phyloP scores from a whole-genome alignment of 2,888 invertebrate genomes.

The Adelphocoris suturalis region DNA sequence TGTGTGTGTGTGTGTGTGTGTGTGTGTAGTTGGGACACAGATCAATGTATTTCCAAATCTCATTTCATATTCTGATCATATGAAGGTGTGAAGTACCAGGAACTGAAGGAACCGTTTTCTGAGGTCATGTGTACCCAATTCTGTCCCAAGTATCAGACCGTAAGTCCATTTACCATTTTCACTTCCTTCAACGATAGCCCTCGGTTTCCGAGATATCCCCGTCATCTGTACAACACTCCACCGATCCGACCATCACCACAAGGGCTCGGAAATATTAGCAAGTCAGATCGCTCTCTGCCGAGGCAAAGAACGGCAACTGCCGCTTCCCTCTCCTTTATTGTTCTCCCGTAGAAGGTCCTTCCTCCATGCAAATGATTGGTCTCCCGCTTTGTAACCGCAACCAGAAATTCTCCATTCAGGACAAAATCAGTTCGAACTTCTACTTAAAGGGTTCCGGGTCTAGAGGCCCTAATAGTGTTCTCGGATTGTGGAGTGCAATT shows the following conservation, averaged over 20 bases:
- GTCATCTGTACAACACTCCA: constrained; percentile 7
- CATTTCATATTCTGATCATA: too few relatives aligned
- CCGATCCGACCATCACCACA: background rate
- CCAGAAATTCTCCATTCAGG: constrained; percentile 52
- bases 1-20: too few relatives aligned
- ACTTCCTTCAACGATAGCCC: too few relatives aligned
- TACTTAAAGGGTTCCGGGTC: background rate
- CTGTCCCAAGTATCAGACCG: too few relatives aligned
- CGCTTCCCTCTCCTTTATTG: background rate
- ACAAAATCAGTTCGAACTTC: constrained; percentile 51
- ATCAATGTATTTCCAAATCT: too few relatives aligned
- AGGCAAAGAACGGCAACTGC: constrained; percentile 45
- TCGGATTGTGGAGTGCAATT: background rate
- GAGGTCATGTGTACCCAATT: too few relatives aligned
- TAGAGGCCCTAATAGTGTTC: background rate
- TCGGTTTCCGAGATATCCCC: background rate
- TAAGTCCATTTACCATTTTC: too few relatives aligned
- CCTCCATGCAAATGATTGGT: constrained; percentile 45
- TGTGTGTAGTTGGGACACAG: too few relatives aligned
- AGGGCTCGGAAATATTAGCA: constrained; percentile 23
- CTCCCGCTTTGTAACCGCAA: constrained; percentile 57
- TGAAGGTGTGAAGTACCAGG: too few relatives aligned
- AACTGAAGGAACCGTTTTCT: too few relatives aligned
- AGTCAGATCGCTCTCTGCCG: constrained; percentile 26
- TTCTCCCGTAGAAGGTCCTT: background rate